A percentile compares a stretch with the other conserved stretches of the same genome.
Conservation (phyloP, 2,797 vertebrate genomes). For the Holocentrus rufus region DNA sequence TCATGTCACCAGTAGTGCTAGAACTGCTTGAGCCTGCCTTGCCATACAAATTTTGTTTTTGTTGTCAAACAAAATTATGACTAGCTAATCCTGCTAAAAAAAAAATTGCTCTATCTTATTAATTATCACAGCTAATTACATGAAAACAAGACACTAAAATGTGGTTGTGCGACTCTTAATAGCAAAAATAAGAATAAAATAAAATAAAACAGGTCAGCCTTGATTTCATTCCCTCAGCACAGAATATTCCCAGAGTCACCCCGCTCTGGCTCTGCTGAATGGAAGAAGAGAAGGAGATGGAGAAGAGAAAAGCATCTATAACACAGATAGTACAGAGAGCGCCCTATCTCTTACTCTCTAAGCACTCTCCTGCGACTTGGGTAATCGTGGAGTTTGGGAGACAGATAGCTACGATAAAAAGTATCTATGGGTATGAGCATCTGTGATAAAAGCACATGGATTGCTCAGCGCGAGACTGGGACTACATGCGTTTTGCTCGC, state of each 20-base stretch:
- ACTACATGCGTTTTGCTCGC: constrained; percentile 31
- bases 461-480: constrained; percentile 35
- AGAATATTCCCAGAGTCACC: not conserved
- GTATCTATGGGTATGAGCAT: constrained; percentile 23
- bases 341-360: constrained; percentile 38
- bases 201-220: not conserved
- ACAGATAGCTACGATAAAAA: constrained; percentile 41
- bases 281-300: not conserved
- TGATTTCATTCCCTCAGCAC: not conserved
- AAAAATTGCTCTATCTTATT: constrained; percentile 11
- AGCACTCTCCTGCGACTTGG: constrained; percentile 13
- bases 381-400: constrained; percentile 42
- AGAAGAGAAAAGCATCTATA: constrained; percentile 43
- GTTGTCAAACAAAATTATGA: constrained; percentile 26
- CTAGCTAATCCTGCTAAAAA: not conserved
- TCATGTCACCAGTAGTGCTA: constrained; percentile 8
- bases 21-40: constrained; percentile 18
- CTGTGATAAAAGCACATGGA: constrained; percentile 27
- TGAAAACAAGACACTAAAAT: not conserved
- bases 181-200: not conserved
- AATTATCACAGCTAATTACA: constrained; percentile 5
- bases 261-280: no score
- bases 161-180: not conserved
- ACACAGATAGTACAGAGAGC: constrained; percentile 47
- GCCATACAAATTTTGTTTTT: constrained; percentile 28